Conservation (phyloP, 1,140 invertebrate genomes). For the Marisa cornuarietis region DNA sequence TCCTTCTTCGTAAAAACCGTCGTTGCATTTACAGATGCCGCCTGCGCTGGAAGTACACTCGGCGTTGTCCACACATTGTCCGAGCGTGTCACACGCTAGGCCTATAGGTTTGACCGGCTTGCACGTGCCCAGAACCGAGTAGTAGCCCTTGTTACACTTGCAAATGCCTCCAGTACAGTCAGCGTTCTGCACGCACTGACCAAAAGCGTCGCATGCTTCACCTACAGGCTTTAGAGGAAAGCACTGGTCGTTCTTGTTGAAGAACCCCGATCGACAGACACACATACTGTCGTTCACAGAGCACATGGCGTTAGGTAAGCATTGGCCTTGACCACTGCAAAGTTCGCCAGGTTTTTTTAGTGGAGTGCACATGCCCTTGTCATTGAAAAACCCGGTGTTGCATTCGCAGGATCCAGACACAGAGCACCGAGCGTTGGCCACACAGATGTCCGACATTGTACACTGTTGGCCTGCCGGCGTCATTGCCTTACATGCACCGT, state of each 20-base stretch:
- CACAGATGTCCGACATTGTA: no score
- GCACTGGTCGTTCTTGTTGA: neutral
- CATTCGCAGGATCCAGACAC: constrained; percentile 17
- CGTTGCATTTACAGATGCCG: neutral
- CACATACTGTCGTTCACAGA: neutral
- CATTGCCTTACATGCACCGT: no score
- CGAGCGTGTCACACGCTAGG: neutral
- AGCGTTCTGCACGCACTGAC: constrained; percentile 19
- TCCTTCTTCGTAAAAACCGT: neutral
- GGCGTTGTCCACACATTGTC: constrained; percentile 9
- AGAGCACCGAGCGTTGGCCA: no score
- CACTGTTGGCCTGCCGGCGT: no score
- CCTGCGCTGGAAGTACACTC: neutral
- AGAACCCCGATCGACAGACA: neutral
- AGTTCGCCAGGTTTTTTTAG: neutral
- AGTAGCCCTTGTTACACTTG: constrained; percentile 21
- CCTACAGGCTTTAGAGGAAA: neutral
- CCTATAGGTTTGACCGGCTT: neutral
- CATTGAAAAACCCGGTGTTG: constrained; percentile 1
- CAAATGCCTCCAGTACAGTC: constrained; percentile 14
- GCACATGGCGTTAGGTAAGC: constrained; percentile 5
- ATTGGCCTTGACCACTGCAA: neutral
- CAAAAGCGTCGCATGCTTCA: neutral
- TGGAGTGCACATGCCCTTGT: neutral
- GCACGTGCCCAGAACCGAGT: neutral